Evolutionary conservation across 2,113 vertebrate genomes (phyloP), one percentile per base, ranked within the genome.

Genomic region (Pagrus major): DNA sequence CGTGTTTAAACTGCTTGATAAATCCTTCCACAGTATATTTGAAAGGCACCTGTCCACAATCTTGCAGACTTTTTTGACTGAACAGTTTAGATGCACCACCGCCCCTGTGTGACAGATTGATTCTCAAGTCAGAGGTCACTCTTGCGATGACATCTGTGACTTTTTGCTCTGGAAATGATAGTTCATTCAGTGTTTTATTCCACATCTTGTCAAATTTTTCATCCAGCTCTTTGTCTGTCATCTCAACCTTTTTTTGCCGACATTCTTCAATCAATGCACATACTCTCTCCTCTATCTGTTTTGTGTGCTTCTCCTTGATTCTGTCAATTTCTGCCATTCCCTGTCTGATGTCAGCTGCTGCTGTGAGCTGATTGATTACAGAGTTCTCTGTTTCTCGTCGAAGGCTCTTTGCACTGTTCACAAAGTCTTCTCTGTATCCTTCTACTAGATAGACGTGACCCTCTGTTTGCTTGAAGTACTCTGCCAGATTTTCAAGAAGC

Each of bases 361-460:
- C 56, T 31, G 52, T 78, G 18, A 93, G 81, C 1, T 90, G 87
- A 39, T 4, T 65, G 0, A 0, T 0, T 1, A 61, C 58, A 33
- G 74, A 88, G 20, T 0, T 84, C 25, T 90, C 39, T 0, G 66
- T 83, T 82, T 90, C 79, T 52, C 0, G 15, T 27, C 66, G 16
- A 58, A 93, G 86, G 56, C 20, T 42, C 10, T 86, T 90, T 46
- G 47, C 61, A 25, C 85, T 90, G 71, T 41, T 92, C 9, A 11
- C 9, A 35, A 94, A 2, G 0, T 88, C 83, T 39, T 85, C 76
- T 80, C 46, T 90, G 75, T 90, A 86, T 68, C 55, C 42, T 81
- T 92, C 92, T 33, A 93, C 84, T 1, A 94, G 84, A 37, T 85
- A 0, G 44, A 91, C 84, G 72, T 92, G 83, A 3, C 71, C 59